Base-by-base conservation (phyloP, 2,888 invertebrate species). In the Phlogophora meticulosa region DNA sequence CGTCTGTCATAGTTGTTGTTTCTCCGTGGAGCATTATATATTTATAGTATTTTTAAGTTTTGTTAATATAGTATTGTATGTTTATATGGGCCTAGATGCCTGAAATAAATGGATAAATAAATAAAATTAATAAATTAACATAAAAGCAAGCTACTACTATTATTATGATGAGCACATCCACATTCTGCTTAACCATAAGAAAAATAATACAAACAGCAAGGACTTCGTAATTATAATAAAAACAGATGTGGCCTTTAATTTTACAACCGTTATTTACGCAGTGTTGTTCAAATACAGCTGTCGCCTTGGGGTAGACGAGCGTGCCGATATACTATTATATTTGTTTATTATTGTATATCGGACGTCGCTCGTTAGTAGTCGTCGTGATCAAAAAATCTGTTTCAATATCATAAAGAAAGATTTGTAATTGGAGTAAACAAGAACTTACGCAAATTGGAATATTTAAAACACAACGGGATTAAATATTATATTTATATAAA, bases 191-290 rank as follows among this genome's bases (percentile, higher is more conserved):
- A 66, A 7, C 24, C 17, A 34, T 48, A 28, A 34, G 17, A 48
- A 49, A 67, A 48, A 48, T 13, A 48, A 53, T 42, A 64, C 45
- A 45, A 24, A 48, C n/a, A 24, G 32, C 60, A 59, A 73, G 64
- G 52, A 59, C 42, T 52, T 52, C 56, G 11, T 28, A 36, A 52
- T 58, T 52, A 34, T 34, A 69, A 60, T 64, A 68, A 65, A 65
- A 88, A 87, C 89, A 89, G 71, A 78, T 91, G 91, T 87, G 83
- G 80, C 90, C 90, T 90, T 85, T 55, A 58, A 51, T 52, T 72
- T 74, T 56, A 82, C 76, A 71, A 70, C 78, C 15, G 68, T 64
- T 66, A 65, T 34, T 49, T 59, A 57, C 45, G 58, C 43, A 56
- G 46, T 58, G 48, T 72, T 60, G 59, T 70, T 73, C 67, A 69